Base-by-base conservation (phyloP, 2,113 vertebrate genomes). In the Rhineura floridana region DNA sequence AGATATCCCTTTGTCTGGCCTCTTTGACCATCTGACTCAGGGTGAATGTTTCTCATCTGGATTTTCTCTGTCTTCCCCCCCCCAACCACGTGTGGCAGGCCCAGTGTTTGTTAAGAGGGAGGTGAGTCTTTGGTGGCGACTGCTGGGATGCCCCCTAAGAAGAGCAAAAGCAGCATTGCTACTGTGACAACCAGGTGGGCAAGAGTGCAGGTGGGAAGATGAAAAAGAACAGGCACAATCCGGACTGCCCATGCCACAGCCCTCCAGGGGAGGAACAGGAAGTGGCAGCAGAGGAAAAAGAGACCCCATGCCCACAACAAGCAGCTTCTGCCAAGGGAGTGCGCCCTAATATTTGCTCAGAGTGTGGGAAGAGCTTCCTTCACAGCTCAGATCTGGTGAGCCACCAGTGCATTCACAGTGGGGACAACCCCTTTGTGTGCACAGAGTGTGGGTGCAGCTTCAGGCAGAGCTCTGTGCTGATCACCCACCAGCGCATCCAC, bases 321-420 rank as follows among this genome's bases (percentile, higher is more conserved):
- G 83, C 69, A 36, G 2, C 70, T 19, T 6, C 36, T 3, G 25
- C 83, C 52, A 85, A 85, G 39, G 83, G 83, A 2, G 52, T 42
- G 50, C 52, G 93, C n/a, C n/a, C n/a, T n/a, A n/a, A n/a, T n/a
- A n/a, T n/a, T n/a, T n/a, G n/a, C n/a, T n/a, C 82, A 84, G 86
- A 33, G n/a, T n/a, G n/a, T n/a, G n/a, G n/a, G n/a, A n/a, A n/a
- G n/a, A n/a, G n/a, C n/a, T n/a, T n/a, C n/a, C n/a, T 95, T 95
- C 83, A 85, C 39, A 85, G 83, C 70, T 85, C 83, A 50, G 89
- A 65, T 10, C 91, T 96, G 62, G 91, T 93, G 62, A 91, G 94
- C 17, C 95, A 96, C 78, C 88, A 91, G 63, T 90, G 94, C 91
- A n/a, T n/a, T n/a, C n/a, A n/a, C n/a, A n/a, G n/a, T n/a, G n/a